phyloP scores from a whole-genome alignment of 2,888 invertebrate species.

The Lithophane socia region DNA sequence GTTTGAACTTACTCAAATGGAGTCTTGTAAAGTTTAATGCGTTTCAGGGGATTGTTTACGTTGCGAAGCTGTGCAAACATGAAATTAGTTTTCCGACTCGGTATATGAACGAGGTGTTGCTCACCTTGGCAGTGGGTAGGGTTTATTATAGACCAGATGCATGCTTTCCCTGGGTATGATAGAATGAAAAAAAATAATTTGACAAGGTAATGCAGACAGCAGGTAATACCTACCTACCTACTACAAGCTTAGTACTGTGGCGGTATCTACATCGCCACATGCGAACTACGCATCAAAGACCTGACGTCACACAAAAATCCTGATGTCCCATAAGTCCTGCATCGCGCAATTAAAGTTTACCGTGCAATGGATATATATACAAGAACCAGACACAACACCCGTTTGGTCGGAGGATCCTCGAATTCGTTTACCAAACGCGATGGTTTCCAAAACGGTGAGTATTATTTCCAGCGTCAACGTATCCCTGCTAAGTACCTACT shows the following conservation, averaged over 20 bases:
- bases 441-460: neutral
- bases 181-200: neutral
- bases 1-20: slow-evolving; percentile 64
- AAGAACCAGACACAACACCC: too few relatives aligned
- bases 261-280: too few relatives aligned
- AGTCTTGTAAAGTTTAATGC: slow-evolving; percentile 69
- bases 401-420: too few relatives aligned
- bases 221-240: neutral
- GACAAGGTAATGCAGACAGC: neutral
- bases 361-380: too few relatives aligned
- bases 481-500: neutral
- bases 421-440: neutral
- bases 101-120: slow-evolving; percentile 53
- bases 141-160: slow-evolving; percentile 81
- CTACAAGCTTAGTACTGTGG: neutral
- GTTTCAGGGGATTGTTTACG: slow-evolving; percentile 67
- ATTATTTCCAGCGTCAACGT: neutral
- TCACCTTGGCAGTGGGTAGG: slow-evolving; percentile 92
- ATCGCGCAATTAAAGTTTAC: too few relatives aligned
- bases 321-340: too few relatives aligned
- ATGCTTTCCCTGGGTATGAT: slow-evolving; percentile 16
- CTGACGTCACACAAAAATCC: too few relatives aligned
- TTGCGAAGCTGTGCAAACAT: slow-evolving; percentile 59
- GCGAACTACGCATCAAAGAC: too few relatives aligned
- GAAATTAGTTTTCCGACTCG: slow-evolving; percentile 64